These are phyloP conservation scores for Campaea margaritaria DNA, from an alignment of 2,888 invertebrate genomes.

Conservation along the genomic window DNA sequence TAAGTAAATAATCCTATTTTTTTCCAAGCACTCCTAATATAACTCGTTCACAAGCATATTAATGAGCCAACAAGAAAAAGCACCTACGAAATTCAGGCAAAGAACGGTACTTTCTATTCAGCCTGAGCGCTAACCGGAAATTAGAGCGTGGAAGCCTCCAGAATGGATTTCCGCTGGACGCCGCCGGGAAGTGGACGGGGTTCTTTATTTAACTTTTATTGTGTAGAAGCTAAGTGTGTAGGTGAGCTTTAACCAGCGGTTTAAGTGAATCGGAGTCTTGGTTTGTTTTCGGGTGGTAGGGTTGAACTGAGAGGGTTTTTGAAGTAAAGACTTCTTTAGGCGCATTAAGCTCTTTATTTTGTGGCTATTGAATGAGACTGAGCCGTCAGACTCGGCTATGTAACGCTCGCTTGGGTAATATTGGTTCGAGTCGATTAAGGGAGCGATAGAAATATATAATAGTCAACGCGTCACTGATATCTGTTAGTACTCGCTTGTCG, in stretches of 20 bases:
- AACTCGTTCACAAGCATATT: slow-evolving; percentile 14
- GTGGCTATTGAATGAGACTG: no score
- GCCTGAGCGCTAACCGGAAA: slow-evolving; percentile 58
- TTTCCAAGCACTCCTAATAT: slow-evolving; percentile 7
- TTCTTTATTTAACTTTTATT: slow-evolving; percentile 65
- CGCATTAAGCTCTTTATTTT: no score
- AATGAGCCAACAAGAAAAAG: slow-evolving; percentile 33
- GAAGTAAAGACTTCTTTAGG: no score
- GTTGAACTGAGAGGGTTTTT: neutral
- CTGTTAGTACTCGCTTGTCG: no score
- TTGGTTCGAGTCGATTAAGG: no score
- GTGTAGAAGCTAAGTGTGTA: slow-evolving; percentile 43
- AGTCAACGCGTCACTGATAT: no score
- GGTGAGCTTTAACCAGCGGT: slow-evolving; percentile 38
- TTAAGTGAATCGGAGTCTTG: slow-evolving; percentile 40
- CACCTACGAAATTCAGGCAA: slow-evolving; percentile 37
- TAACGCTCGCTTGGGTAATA: no score
- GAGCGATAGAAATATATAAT: no score
- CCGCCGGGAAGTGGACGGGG: slow-evolving; percentile 45
- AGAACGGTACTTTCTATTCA: slow-evolving; percentile 51
- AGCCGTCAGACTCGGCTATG: no score
- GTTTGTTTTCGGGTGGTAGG: slow-evolving; percentile 5
- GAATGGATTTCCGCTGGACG: slow-evolving; percentile 64
- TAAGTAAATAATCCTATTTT: no score
- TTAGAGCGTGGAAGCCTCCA: slow-evolving; percentile 62